These are phyloP conservation scores for Thaleichthys pacificus DNA, from an alignment of 2,797 vertebrate genomes.

Conservation along the genomic window DNA sequence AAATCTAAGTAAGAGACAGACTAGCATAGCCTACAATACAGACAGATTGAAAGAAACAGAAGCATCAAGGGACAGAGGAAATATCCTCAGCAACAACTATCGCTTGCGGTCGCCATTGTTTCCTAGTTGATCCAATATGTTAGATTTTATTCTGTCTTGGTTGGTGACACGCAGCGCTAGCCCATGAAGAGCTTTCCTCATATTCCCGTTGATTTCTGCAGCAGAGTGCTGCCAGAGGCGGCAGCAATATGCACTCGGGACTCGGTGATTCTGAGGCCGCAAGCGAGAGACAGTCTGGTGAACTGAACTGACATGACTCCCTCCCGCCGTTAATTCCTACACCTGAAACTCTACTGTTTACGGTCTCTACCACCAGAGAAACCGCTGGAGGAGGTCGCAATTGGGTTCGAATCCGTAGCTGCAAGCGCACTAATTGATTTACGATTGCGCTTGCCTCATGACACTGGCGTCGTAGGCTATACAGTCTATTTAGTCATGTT, in stretches of 20 bases:
- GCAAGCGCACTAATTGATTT: constrained; percentile 51
- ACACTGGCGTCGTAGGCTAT: background rate
- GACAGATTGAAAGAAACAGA: background rate
- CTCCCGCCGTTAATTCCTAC: constrained; percentile 42
- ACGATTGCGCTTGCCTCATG: constrained; percentile 36
- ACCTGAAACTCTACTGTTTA: constrained; percentile 47
- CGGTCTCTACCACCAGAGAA: constrained; percentile 51
- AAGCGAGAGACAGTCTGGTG: constrained; percentile 22
- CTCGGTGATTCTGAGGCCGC: constrained; percentile 77
- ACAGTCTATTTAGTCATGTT: background rate
- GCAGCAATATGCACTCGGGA: constrained; percentile 65
- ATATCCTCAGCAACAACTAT: constrained; percentile 44
- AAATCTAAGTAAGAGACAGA: background rate
- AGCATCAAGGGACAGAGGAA: constrained; percentile 12
- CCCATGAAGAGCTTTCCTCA: constrained; percentile 19
- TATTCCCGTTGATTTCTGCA: constrained; percentile 39
- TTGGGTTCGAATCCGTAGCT: constrained; percentile 47
- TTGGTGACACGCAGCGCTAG: constrained; percentile 21
- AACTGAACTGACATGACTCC: constrained; percentile 53
- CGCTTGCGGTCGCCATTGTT: constrained; percentile 38
- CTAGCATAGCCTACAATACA: background rate
- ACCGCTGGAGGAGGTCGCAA: constrained; percentile 58
- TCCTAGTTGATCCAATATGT: constrained; percentile 44
- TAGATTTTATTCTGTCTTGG: constrained; percentile 61
- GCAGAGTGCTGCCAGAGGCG: constrained; percentile 67